Conservation (phyloP, 2,113 vertebrate species). For the Scophthalmus maximus region DNA sequence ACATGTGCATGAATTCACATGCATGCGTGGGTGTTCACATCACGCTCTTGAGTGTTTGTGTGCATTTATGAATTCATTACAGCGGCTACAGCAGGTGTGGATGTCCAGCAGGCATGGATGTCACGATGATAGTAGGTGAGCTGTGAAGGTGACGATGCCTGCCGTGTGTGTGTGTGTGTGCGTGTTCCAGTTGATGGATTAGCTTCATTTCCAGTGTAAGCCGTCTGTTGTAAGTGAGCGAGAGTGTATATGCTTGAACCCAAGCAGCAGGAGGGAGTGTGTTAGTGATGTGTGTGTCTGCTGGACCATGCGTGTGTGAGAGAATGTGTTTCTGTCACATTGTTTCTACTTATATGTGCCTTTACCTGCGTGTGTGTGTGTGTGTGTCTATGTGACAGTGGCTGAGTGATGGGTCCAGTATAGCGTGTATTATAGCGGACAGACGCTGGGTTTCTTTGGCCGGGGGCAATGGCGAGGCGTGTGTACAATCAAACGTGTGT, state of each 20-base stretch:
- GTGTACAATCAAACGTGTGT: slow-evolving; percentile 79
- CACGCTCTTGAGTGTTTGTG: neutral
- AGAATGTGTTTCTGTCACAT: slow-evolving; percentile 60
- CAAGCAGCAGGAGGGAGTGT: slow-evolving; percentile 51
- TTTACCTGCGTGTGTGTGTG: slow-evolving; percentile 53
- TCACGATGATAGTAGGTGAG: slow-evolving; percentile 76
- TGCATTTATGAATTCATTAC: slow-evolving; percentile 61
- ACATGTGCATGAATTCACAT: slow-evolving; percentile 17
- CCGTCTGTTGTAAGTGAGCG: slow-evolving; percentile 73
- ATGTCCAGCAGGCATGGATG: slow-evolving; percentile 73
- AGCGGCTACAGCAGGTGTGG: slow-evolving; percentile 36
- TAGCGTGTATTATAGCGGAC: slow-evolving; percentile 59
- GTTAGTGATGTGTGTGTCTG: slow-evolving; percentile 71
- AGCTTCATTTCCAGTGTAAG: slow-evolving; percentile 85
- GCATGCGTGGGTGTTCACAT: neutral
- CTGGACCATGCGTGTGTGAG: slow-evolving; percentile 63
- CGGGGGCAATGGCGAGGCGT: slow-evolving; percentile 57
- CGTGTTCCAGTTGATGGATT: slow-evolving; percentile 81
- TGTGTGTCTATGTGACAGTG: slow-evolving; percentile 62
- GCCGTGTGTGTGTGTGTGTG: slow-evolving; percentile 46
- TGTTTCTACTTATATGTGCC: slow-evolving; percentile 56
- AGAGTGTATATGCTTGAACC: slow-evolving; percentile 61
- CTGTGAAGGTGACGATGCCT: slow-evolving; percentile 78
- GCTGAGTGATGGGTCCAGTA: slow-evolving; percentile 73
- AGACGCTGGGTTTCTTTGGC: slow-evolving; percentile 62